Conservation (phyloP, 2,113 vertebrate species). For the Chaenogobius annularis region DNA sequence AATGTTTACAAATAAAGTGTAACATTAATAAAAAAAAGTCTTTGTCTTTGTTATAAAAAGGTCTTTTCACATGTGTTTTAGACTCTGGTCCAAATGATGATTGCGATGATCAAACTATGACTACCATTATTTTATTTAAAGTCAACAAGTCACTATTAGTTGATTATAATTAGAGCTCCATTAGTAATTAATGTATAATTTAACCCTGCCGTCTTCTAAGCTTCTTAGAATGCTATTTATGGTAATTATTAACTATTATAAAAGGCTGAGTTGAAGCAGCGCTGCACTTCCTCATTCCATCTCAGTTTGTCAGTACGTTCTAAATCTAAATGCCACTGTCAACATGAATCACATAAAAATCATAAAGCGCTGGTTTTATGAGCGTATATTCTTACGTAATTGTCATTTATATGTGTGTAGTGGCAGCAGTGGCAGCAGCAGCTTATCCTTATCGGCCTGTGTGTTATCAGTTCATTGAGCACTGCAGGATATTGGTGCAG, state of each 20-base stretch:
- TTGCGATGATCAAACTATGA: too few relatives aligned
- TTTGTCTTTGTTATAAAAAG: too few relatives aligned
- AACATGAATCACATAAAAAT: neutral
- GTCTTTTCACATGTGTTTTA: too few relatives aligned
- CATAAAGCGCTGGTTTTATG: neutral
- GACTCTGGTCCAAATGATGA: too few relatives aligned
- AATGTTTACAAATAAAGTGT: too few relatives aligned
- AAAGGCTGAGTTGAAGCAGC: neutral
- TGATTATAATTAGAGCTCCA: too few relatives aligned
- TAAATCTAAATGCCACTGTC: neutral
- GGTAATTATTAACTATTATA: neutral
- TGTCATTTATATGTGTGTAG: neutral
- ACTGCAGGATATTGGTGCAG: conserved; percentile 89
- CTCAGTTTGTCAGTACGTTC: neutral
- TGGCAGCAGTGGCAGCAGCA: conserved; percentile 23
- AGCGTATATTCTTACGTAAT: neutral
- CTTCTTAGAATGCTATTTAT: neutral
- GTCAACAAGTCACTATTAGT: too few relatives aligned
- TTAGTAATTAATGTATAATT: too few relatives aligned
- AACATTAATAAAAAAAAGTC: too few relatives aligned
- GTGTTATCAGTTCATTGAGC: conserved; percentile 24
- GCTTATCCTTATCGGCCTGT: neutral
- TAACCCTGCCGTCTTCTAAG: too few relatives aligned
- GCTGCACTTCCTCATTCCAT: neutral
- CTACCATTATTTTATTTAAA: too few relatives aligned